Evolutionary conservation across 2,888 invertebrate species (phyloP).

Genomic region (Drosophila seclusa): DNA sequence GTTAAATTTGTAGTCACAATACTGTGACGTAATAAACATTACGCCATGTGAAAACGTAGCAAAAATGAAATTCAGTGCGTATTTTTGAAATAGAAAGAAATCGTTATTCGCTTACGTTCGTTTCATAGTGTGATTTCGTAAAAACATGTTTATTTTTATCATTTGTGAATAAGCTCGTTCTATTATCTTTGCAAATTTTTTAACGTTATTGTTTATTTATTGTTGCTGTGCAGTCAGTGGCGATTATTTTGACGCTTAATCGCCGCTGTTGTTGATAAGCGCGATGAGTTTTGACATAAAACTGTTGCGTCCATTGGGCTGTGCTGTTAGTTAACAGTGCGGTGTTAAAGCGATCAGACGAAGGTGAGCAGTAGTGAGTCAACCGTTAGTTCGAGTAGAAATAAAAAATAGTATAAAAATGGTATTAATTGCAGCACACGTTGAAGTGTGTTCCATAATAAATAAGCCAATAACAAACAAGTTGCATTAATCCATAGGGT

Average conservation of each 20-base stretch:
- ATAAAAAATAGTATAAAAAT: neutral
- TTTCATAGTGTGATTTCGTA: constrained; percentile 18
- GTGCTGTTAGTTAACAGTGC: constrained; percentile 54
- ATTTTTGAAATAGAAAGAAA: constrained; percentile 29
- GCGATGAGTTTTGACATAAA: constrained; percentile 42
- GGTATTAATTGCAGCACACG: constrained; percentile 11
- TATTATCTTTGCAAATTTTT: constrained; percentile 1
- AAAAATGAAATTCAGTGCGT: constrained; percentile 11
- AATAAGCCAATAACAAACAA: constrained; percentile 6
- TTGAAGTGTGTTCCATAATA: neutral
- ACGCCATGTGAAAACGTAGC: constrained; percentile 19
- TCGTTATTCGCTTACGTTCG: neutral
- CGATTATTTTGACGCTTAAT: neutral
- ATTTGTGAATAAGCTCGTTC: constrained; percentile 12
- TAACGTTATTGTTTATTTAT: neutral
- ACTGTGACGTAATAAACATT: constrained; percentile 13
- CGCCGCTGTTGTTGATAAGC: constrained; percentile 42
- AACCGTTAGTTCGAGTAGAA: constrained; percentile 10
- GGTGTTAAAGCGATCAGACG: constrained; percentile 43
- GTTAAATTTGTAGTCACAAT: neutral
- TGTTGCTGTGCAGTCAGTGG: constrained; percentile 25
- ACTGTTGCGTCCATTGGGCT: constrained; percentile 11
- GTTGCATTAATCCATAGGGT: constrained; percentile 21
- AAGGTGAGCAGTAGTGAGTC: constrained; percentile 25
- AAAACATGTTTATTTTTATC: constrained; percentile 34